phyloP scores from a whole-genome alignment of 2,797 vertebrate species.

The Muscicapa comitata region DNA sequence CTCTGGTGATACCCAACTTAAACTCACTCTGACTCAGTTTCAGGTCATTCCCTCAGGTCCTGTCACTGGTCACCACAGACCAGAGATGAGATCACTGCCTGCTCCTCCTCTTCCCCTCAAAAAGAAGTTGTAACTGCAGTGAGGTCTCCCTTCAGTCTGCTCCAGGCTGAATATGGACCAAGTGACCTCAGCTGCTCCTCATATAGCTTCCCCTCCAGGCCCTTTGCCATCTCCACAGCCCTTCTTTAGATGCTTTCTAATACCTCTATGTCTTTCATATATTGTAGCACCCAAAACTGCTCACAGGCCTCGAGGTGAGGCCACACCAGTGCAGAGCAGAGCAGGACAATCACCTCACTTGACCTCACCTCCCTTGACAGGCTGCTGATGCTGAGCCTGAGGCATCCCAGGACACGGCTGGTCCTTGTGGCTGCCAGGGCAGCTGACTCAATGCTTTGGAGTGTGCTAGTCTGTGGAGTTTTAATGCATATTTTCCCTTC shows the following conservation, averaged over 20 bases:
- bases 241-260: not conserved
- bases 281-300: not conserved
- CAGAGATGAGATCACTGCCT: not conserved
- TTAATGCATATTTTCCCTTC: conserved; percentile 16
- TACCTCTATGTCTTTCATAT: not conserved
- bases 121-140: not conserved
- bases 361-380: not conserved
- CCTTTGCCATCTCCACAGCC: not conserved
- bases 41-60: accelerated
- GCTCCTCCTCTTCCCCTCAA: not conserved
- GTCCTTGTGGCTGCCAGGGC: not conserved
- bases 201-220: not conserved
- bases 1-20: not conserved
- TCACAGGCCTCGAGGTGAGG: not conserved
- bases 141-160: not conserved
- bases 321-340: not conserved
- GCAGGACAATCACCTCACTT: not conserved
- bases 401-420: not conserved
- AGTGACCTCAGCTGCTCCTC: not conserved
- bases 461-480: not conserved
- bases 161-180: not conserved
- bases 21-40: not conserved
- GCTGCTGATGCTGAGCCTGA: not conserved
- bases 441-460: not conserved
- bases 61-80: not conserved